These are phyloP conservation scores for Sebastes vulpes DNA, from an alignment of 2,797 vertebrate species.

Conservation along the genomic window DNA sequence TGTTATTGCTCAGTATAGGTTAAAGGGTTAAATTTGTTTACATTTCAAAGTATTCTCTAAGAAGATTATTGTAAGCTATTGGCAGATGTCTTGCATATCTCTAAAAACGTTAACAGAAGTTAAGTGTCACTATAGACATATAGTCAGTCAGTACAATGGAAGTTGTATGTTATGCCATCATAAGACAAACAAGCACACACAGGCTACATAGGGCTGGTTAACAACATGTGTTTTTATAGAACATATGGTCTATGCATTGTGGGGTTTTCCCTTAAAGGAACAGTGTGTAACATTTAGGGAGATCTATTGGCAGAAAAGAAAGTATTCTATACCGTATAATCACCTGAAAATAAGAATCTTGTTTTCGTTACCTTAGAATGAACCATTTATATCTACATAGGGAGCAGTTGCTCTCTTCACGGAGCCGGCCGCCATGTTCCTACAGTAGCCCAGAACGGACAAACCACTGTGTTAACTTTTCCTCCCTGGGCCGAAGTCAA, in stretches of 20 bases:
- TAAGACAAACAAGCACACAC: neutral
- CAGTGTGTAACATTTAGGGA: neutral
- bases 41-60: neutral
- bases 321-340: rapidly evolving
- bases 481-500: too few relatives aligned
- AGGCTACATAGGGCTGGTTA: neutral
- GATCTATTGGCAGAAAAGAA: neutral
- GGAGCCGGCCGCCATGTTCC: too few relatives aligned
- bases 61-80: neutral
- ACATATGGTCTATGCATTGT: too few relatives aligned
- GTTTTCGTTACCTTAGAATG: too few relatives aligned
- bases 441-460: too few relatives aligned
- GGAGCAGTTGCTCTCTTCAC: too few relatives aligned
- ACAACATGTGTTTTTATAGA: neutral
- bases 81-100: neutral
- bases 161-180: neutral
- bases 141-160: neutral
- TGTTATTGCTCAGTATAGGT: constrained; percentile 14
- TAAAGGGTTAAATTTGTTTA: constrained; percentile 14
- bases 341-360: too few relatives aligned
- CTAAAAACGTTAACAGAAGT: neutral
- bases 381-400: too few relatives aligned
- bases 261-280: neutral
- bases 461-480: too few relatives aligned
- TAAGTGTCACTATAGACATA: neutral